These are phyloP conservation scores for Meiosimyza decipiens DNA, from an alignment of 2,888 invertebrate species.

Conservation along the genomic window DNA sequence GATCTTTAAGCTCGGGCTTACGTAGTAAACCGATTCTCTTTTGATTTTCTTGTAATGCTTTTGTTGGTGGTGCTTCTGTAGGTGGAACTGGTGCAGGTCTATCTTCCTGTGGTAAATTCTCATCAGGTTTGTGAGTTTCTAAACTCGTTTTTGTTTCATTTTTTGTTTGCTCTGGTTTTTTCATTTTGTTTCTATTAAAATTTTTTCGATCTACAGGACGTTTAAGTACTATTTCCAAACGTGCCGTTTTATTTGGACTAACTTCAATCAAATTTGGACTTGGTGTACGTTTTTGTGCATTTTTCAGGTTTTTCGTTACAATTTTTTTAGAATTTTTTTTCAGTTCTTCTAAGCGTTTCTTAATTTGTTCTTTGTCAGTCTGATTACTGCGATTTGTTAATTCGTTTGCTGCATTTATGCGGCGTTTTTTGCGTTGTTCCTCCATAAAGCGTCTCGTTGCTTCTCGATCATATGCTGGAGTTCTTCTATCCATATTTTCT, in stretches of 20 bases:
- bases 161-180: background rate
- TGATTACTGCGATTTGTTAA: slow-evolving; percentile 46
- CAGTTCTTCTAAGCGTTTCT: slow-evolving; percentile 67
- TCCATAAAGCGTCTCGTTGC: slow-evolving; percentile 70
- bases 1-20: slow-evolving; percentile 50
- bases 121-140: background rate
- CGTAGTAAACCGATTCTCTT: slow-evolving; percentile 54
- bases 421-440: slow-evolving; percentile 69
- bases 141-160: background rate
- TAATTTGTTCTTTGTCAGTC: slow-evolving; percentile 63
- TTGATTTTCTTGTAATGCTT: slow-evolving; percentile 45
- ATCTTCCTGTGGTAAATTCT: slow-evolving; percentile 4
- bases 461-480: slow-evolving; percentile 67
- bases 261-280: background rate
- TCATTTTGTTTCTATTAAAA: background rate
- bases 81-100: background rate
- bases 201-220: slow-evolving; percentile 3
- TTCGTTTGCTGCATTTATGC: slow-evolving; percentile 39
- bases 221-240: slow-evolving; percentile 15
- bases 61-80: slow-evolving; percentile 21
- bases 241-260: slow-evolving; percentile 14
- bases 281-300: slow-evolving; percentile 38
- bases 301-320: slow-evolving; percentile 64
- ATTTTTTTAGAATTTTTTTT: slow-evolving; percentile 67
- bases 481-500: slow-evolving; percentile 44